phyloP scores from a whole-genome alignment of 2,888 invertebrate genomes.

The Lasius fuliginosus region DNA sequence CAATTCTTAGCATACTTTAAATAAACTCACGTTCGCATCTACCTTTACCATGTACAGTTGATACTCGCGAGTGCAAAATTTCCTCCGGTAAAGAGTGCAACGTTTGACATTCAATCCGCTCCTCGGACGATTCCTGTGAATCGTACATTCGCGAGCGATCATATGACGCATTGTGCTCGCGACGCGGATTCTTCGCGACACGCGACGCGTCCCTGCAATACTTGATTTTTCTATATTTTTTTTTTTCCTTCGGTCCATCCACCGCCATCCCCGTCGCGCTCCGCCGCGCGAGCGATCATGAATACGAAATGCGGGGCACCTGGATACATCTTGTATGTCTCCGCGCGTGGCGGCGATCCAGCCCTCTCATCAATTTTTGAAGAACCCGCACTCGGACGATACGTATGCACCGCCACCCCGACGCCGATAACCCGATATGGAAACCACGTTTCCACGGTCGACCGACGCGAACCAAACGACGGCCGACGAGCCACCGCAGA shows the following conservation, averaged over 20 bases:
- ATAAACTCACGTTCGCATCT: neutral
- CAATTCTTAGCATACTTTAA: neutral
- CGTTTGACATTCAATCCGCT: neutral
- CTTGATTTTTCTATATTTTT: conserved; percentile 33
- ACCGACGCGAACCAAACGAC: conserved; percentile 32
- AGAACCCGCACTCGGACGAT: conserved; percentile 75
- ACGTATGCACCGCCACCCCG: conserved; percentile 78
- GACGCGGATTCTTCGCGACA: neutral
- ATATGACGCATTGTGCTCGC: neutral
- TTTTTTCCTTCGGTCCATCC: neutral
- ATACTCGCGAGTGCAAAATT: neutral
- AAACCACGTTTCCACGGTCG: conserved; percentile 80
- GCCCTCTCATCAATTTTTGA: conserved; percentile 84
- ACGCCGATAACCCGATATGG: conserved; percentile 79
- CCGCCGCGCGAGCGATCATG: conserved; percentile 81
- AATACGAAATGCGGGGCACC: conserved; percentile 85
- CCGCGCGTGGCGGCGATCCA: conserved; percentile 80
- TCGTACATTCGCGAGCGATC: too few species aligned
- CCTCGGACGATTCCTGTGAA: too few species aligned
- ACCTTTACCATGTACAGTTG: neutral
- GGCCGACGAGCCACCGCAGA: conserved; percentile 21
- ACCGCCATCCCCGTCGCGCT: conserved; percentile 55
- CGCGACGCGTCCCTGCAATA: neutral
- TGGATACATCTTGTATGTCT: conserved; percentile 84
- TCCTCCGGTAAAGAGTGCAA: neutral